A percentile compares a stretch with the other conserved stretches of the same genome.
Conservation (phyloP, 2,888 invertebrate genomes). For the Tromatobia lineatoria region DNA sequence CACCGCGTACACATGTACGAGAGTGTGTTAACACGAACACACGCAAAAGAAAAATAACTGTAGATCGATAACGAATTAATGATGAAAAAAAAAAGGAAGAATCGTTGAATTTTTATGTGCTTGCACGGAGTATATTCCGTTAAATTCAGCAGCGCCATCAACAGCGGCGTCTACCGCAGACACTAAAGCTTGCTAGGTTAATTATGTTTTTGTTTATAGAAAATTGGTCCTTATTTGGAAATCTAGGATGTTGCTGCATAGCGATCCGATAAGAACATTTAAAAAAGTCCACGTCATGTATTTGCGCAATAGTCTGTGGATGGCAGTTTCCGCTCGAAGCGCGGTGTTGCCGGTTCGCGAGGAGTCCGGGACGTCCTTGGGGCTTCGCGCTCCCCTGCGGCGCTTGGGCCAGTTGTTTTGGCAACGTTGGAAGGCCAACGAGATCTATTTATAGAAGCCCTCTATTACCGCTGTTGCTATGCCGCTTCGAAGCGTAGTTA, state of each 20-base stretch:
- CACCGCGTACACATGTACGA: conserved; percentile 32
- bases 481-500: conserved; percentile 73
- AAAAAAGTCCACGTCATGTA: conserved; percentile 13
- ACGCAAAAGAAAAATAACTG: conserved; percentile 63
- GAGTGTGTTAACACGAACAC: conserved; percentile 27
- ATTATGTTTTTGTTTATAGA: neutral
- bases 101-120: conserved; percentile 14
- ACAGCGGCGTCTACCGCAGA: neutral
- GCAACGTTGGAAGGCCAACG: conserved; percentile 79
- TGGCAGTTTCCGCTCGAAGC: conserved; percentile 38
- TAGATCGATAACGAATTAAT: conserved; percentile 64
- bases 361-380: conserved; percentile 71
- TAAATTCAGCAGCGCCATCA: conserved; percentile 2
- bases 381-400: conserved; percentile 64
- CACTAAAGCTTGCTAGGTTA: neutral
- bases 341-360: conserved; percentile 75
- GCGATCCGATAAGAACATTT: conserved; percentile 31
- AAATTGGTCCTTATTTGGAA: neutral
- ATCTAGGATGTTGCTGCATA: conserved; percentile 15
- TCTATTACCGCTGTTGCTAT: conserved; percentile 82
- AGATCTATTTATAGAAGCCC: conserved; percentile 81
- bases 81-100: conserved; percentile 27
- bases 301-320: conserved; percentile 42
- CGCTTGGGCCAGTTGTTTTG: conserved; percentile 79
- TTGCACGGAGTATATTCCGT: neutral